Conservation (phyloP, 2,797 vertebrate species). For the Hemibagrus guttatus region DNA sequence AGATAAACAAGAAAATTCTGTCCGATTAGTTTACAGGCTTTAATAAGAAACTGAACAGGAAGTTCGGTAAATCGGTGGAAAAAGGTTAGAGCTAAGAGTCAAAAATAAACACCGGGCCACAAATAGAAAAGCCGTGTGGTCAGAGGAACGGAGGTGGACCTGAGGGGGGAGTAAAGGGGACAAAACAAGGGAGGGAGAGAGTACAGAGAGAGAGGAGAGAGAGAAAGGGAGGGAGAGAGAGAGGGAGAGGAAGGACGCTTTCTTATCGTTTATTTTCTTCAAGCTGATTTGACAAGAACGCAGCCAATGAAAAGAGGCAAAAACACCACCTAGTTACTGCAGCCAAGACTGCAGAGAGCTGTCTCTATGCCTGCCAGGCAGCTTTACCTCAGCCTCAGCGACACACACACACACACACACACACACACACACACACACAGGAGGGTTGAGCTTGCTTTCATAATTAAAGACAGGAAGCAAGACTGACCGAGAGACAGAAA, state of each 20-base stretch:
- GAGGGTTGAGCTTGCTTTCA: conserved; percentile 20
- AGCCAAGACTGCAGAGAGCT: conserved; percentile 66
- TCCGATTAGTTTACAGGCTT: background rate
- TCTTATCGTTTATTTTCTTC: conserved; percentile 65
- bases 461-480: conserved; percentile 21
- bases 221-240: background rate
- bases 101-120: conserved; percentile 67
- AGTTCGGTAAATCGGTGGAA: too few relatives aligned
- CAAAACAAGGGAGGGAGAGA: conserved; percentile 15
- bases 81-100: background rate
- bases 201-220: too few relatives aligned
- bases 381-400: conserved; percentile 50
- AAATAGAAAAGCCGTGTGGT: conserved; percentile 62
- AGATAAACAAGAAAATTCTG: background rate
- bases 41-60: background rate
- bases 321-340: conserved; percentile 70
- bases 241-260: conserved; percentile 51
- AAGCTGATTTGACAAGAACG: conserved; percentile 65
- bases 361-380: conserved; percentile 75
- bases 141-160: conserved; percentile 36
- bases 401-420: conserved; percentile 15
- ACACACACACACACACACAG: background rate
- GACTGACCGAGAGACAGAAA: conserved; percentile 33
- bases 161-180: conserved; percentile 44
- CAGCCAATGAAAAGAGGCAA: conserved; percentile 67